Percentiles rank a stretch among this genome's conserved stretches.
Evolutionary conservation across 2,888 invertebrate species (phyloP).

Genomic region (Dolichomitus sp.): DNA sequence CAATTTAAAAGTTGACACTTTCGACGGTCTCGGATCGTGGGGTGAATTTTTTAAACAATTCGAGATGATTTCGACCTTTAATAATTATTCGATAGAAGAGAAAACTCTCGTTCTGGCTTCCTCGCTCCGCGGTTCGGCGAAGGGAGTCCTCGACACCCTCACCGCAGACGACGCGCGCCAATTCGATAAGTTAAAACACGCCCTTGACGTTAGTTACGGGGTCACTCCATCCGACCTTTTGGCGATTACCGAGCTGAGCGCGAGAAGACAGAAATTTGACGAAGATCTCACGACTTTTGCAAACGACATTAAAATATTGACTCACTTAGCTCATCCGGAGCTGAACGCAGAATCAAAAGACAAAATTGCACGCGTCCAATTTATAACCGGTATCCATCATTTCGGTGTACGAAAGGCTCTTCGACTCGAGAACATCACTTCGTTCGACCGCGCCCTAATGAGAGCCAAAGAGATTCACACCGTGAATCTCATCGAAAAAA

Average conservation of each 20-base stretch:
- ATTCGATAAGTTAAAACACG: slow-evolving; percentile 9
- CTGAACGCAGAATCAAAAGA: neutral
- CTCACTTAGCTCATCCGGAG: neutral
- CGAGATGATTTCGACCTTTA: slow-evolving; percentile 11
- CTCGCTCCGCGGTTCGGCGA: neutral
- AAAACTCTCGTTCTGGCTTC: slow-evolving; percentile 13
- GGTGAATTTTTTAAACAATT: slow-evolving; percentile 10
- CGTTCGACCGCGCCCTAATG: slow-evolving; percentile 14
- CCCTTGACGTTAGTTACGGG: slow-evolving; percentile 30
- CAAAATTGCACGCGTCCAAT: slow-evolving; percentile 12
- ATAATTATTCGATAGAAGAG: slow-evolving; percentile 3
- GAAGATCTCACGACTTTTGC: slow-evolving; percentile 15
- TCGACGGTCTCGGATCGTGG: slow-evolving; percentile 8
- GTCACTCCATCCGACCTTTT: neutral
- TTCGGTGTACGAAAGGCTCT: neutral
- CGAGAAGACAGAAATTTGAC: slow-evolving; percentile 24
- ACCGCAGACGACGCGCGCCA: neutral
- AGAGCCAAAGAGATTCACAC: slow-evolving; percentile 19
- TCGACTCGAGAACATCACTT: slow-evolving; percentile 15
- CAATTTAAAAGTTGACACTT: neutral
- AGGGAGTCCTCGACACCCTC: slow-evolving; percentile 11
- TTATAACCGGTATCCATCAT: slow-evolving; percentile 15
- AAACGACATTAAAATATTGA: neutral
- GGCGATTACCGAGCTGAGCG: slow-evolving; percentile 1
- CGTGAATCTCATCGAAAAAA: slow-evolving; percentile 10